phyloP scores from a whole-genome alignment of 2,797 vertebrate species.

The Aselliscus stoliczkanus region DNA sequence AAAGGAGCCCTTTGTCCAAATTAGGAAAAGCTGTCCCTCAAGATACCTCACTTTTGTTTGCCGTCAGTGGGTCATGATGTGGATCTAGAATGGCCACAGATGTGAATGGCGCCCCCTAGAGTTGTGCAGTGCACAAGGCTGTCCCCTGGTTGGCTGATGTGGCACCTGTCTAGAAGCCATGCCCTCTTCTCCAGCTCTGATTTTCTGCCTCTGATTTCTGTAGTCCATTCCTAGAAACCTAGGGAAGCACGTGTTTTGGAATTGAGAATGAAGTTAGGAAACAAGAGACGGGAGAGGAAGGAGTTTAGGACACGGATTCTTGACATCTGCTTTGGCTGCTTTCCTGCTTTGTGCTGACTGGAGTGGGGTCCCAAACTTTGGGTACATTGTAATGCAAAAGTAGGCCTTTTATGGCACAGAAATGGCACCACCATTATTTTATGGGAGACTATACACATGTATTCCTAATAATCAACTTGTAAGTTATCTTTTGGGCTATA shows the following conservation, averaged over 20 bases:
- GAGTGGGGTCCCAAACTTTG: neutral
- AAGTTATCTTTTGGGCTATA: neutral
- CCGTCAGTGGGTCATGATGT: neutral
- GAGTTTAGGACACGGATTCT: neutral
- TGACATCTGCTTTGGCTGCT: neutral
- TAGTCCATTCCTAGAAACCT: constrained; percentile 2
- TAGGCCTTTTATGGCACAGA: neutral
- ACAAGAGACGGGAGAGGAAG: neutral
- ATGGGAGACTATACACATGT: neutral
- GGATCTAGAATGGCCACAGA: neutral
- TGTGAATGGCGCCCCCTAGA: neutral
- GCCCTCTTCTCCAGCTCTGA: neutral
- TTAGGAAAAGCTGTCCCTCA: neutral
- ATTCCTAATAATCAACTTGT: constrained; percentile 15
- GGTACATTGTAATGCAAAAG: neutral
- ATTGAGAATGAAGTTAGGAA: neutral
- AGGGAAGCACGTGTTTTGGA: neutral
- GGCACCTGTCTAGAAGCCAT: neutral
- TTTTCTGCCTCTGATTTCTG: neutral
- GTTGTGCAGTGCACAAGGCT: neutral
- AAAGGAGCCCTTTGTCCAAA: neutral
- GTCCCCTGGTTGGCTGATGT: neutral
- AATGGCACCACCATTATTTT: neutral
- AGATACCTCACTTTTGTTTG: neutral
- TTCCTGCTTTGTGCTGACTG: neutral